Conservation (phyloP, 2,888 invertebrate genomes). For the Sylvicola cinctus region DNA sequence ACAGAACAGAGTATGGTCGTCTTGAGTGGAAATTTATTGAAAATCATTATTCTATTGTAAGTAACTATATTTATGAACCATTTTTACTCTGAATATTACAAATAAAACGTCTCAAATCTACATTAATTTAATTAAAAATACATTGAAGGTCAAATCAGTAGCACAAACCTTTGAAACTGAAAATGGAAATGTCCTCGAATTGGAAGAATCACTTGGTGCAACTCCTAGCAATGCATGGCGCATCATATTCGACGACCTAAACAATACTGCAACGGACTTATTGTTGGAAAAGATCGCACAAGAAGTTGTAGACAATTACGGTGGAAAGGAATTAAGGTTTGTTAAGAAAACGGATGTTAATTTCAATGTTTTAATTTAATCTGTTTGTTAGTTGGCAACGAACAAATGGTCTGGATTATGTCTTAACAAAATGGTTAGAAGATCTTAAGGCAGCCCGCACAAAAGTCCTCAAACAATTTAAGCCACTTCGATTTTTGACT, state of each 20-base stretch:
- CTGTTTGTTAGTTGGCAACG: no score
- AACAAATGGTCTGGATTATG: slow-evolving; percentile 6
- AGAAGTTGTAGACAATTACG: slow-evolving; percentile 8
- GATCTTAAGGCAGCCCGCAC: slow-evolving; percentile 10
- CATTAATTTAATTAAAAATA: no score
- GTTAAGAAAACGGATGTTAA: neutral
- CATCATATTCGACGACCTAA: slow-evolving; percentile 3
- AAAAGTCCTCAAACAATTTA: slow-evolving; percentile 11
- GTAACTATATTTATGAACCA: neutral
- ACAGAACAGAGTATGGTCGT: slow-evolving; percentile 24
- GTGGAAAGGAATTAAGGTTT: neutral
- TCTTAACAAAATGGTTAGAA: slow-evolving; percentile 16
- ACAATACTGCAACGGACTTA: slow-evolving; percentile 1
- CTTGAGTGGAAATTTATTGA: slow-evolving; percentile 35
- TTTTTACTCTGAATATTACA: neutral
- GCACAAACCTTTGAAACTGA: no score
- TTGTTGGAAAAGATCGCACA: slow-evolving; percentile 14
- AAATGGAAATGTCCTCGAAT: no score
- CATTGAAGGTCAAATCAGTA: no score
- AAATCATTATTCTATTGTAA: slow-evolving; percentile 11
- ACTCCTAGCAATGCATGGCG: slow-evolving; percentile 7
- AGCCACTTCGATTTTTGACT: slow-evolving; percentile 12
- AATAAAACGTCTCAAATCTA: no score
- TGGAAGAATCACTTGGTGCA: no score
- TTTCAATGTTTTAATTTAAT: no score